Conservation (phyloP, 2,113 vertebrate species). For the Scopus umbretta region DNA sequence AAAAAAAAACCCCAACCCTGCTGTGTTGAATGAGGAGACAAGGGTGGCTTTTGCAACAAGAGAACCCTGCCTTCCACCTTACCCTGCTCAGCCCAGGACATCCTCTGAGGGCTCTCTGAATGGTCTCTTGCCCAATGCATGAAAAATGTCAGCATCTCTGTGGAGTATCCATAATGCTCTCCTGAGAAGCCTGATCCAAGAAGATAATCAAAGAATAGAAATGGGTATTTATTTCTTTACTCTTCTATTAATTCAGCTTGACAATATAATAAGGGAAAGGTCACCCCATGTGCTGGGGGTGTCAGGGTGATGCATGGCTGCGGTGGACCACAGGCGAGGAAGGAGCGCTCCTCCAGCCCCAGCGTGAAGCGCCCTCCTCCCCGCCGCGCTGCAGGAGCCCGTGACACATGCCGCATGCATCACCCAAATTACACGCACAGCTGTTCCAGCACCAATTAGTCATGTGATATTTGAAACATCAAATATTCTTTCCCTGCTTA, state of each 20-base stretch:
- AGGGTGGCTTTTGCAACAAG: not conserved
- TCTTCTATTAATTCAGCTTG: not conserved
- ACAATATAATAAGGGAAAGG: not conserved
- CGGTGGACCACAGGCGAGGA: not conserved
- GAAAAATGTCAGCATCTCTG: not conserved
- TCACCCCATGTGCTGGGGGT: not conserved
- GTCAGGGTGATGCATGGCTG: not conserved
- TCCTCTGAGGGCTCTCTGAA: not conserved
- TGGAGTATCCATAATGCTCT: not conserved
- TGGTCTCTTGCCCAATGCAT: not conserved
- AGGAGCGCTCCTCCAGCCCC: not conserved
- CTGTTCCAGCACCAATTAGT: constrained; percentile 43
- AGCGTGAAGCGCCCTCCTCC: not conserved
- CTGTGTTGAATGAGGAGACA: not conserved
- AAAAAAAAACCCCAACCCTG: not conserved
- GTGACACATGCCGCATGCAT: not conserved
- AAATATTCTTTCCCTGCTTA: constrained; percentile 58
- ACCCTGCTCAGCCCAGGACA: too few species aligned
- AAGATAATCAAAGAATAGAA: not conserved
- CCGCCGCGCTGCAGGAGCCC: rapidly evolving
- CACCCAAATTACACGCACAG: constrained; percentile 34
- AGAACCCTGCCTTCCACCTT: not conserved
- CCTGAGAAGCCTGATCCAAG: not conserved
- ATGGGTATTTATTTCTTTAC: not conserved
- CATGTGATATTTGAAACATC: constrained; percentile 50